Evolutionary conservation across 1,140 invertebrate genomes (phyloP).

Genomic region (Linepithema humile): DNA sequence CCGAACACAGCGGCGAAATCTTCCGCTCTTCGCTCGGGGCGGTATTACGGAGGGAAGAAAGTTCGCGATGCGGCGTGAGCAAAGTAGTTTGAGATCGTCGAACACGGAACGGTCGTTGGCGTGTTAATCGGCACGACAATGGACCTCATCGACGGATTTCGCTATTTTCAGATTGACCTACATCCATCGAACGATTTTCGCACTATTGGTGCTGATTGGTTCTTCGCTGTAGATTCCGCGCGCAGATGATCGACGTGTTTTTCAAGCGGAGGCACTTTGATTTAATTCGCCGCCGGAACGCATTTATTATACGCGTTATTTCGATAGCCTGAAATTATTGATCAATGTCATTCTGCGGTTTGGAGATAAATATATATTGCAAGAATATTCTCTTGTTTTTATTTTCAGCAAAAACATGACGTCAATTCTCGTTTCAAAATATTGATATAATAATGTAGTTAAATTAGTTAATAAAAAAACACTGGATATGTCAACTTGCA

Average conservation of each 20-base stretch:
- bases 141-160: constrained; percentile 58
- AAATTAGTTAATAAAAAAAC: not conserved
- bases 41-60: not conserved
- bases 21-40: not conserved
- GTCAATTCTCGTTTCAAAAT: not conserved
- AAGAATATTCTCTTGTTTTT: not conserved
- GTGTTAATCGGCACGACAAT: constrained; percentile 64
- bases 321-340: not conserved
- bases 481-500: not conserved
- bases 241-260: not conserved
- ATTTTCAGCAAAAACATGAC: not conserved
- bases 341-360: not conserved
- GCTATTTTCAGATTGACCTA: constrained; percentile 71
- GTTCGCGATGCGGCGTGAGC: constrained; percentile 3
- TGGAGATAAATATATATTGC: not conserved
- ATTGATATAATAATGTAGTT: not conserved
- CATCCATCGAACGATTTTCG: constrained; percentile 64
- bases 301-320: constrained; percentile 15
- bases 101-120: not conserved
- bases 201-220: constrained; percentile 6
- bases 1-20: not conserved
- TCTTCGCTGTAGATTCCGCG: not conserved
- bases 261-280: not conserved
- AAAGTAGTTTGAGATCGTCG: constrained; percentile 7
- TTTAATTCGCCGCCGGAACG: not conserved